Evolutionary conservation across 2,888 invertebrate genomes (phyloP).

Genomic region (Ditula angustiorana): DNA sequence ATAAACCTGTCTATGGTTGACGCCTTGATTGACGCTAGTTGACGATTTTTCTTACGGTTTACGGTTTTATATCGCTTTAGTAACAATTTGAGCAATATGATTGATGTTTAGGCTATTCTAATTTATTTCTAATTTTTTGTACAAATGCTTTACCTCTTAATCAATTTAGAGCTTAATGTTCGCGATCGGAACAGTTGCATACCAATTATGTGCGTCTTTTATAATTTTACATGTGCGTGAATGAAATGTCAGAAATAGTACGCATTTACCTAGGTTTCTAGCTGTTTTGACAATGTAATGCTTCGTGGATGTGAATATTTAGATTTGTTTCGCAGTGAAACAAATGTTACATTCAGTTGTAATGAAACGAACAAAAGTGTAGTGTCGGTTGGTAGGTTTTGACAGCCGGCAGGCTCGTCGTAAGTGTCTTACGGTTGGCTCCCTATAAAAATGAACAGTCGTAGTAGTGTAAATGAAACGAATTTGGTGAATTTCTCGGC

Average conservation of each 20-base stretch:
- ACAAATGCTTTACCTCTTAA: slow-evolving; percentile 61
- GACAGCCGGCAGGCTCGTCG: slow-evolving; percentile 82
- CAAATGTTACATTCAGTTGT: slow-evolving; percentile 59
- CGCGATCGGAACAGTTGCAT: slow-evolving; percentile 52
- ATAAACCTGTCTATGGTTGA: slow-evolving; percentile 72
- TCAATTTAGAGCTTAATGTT: slow-evolving; percentile 46
- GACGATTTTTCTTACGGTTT: slow-evolving; percentile 56
- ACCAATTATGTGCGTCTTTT: slow-evolving; percentile 66
- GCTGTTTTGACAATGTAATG: slow-evolving; percentile 73
- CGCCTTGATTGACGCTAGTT: slow-evolving; percentile 77
- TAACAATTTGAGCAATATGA: slow-evolving; percentile 47
- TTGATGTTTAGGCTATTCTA: slow-evolving; percentile 51
- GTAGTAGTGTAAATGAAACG: slow-evolving; percentile 78
- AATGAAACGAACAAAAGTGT: slow-evolving; percentile 74
- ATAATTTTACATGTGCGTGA: slow-evolving; percentile 78
- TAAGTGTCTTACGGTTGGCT: slow-evolving; percentile 63
- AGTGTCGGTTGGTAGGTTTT: slow-evolving; percentile 66
- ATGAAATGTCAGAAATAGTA: slow-evolving; percentile 73
- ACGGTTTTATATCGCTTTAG: slow-evolving; percentile 46
- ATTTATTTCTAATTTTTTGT: slow-evolving; percentile 46
- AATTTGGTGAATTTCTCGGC: slow-evolving; percentile 81
- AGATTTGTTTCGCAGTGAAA: slow-evolving; percentile 44
- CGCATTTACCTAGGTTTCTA: slow-evolving; percentile 60
- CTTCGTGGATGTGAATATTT: slow-evolving; percentile 51
- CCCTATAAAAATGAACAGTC: slow-evolving; percentile 81